phyloP scores from a whole-genome alignment of 2,113 vertebrate species.

The Platichthys stellatus region DNA sequence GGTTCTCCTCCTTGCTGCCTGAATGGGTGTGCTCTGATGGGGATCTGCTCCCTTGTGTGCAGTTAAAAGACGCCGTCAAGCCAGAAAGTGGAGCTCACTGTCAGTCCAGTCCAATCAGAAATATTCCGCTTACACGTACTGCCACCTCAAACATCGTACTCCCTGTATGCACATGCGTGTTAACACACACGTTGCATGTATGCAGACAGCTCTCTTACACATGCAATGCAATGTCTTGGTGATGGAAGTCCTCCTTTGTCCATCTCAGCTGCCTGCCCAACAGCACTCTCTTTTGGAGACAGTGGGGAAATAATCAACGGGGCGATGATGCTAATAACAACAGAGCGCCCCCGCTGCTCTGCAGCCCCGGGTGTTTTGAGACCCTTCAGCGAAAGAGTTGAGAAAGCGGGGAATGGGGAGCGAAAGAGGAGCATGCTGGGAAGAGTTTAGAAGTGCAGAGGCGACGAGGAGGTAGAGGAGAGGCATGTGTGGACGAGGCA shows the following conservation, averaged over 20 bases:
- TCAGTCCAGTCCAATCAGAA: neutral
- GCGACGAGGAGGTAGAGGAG: constrained; percentile 29
- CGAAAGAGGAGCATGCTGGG: constrained; percentile 12
- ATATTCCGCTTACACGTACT: too few species aligned
- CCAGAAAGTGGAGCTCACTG: constrained; percentile 10
- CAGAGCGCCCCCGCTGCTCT: constrained; percentile 17
- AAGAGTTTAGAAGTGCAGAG: constrained; percentile 30
- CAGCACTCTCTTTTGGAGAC: constrained; percentile 69
- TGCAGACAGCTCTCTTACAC: neutral
- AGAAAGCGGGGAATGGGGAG: constrained; percentile 8
- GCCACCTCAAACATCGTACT: too few species aligned
- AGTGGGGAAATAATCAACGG: constrained; percentile 37
- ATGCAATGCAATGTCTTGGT: neutral
- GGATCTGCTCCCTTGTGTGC: constrained; percentile 67
- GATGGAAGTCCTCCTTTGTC: constrained; percentile 24
- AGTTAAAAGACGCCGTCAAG: constrained; percentile 65
- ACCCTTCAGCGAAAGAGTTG: constrained; percentile 29
- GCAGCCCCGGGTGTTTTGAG: constrained; percentile 31
- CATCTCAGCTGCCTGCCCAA: constrained; percentile 51
- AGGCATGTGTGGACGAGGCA: constrained; percentile 33
- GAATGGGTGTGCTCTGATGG: constrained; percentile 30
- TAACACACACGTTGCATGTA: neutral
- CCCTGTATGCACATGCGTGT: constrained; percentile 10
- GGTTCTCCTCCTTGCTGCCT: constrained; percentile 1
- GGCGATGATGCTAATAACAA: constrained; percentile 53